A percentile compares a stretch with the other conserved stretches of the same genome.
These are phyloP conservation scores for Oceanodroma tethys DNA, from an alignment of 2,113 vertebrate genomes.

Conservation along the genomic window DNA sequence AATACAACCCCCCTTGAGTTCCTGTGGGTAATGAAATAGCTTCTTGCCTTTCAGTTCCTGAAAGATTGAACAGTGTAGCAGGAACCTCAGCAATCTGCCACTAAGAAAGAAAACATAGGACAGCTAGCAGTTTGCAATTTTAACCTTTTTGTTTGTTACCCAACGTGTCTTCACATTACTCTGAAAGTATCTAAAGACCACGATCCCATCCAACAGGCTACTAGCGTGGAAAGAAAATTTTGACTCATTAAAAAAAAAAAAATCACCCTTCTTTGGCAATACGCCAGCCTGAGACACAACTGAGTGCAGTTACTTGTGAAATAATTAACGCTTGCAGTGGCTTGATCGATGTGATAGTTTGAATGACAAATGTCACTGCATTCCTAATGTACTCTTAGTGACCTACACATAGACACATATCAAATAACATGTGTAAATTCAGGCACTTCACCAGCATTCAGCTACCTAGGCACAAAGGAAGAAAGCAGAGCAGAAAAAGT, in stretches of 20 bases:
- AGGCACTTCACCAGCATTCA: neutral
- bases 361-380: slow-evolving; percentile 20
- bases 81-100: neutral
- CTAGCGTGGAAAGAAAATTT: neutral
- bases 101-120: neutral
- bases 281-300: neutral
- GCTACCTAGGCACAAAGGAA: neutral
- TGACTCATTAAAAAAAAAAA: neutral
- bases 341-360: neutral
- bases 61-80: neutral
- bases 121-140: neutral
- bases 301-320: neutral
- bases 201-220: neutral
- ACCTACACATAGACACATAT: neutral
- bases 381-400: neutral
- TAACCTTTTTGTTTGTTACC: neutral
- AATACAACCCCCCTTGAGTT: neutral
- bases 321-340: neutral
- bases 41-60: neutral
- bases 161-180: neutral
- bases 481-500: neutral
- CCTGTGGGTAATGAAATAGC: neutral
- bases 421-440: neutral
- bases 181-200: neutral
- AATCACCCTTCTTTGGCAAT: neutral